phyloP scores from a whole-genome alignment of 2,888 invertebrate genomes.

The Drepanosiphum platanoidis region DNA sequence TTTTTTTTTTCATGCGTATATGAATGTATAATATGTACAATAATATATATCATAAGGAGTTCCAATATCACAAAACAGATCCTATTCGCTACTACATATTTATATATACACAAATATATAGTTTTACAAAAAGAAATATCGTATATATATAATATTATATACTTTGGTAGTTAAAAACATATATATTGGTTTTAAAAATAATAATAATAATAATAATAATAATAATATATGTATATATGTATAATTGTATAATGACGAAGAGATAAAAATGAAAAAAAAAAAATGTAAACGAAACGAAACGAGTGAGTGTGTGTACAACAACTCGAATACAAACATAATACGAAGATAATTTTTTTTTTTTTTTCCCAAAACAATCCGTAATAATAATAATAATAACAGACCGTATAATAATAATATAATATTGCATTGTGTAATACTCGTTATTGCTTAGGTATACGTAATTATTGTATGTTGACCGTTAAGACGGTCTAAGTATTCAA shows the following conservation, averaged over 20 bases:
- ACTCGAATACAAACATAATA: background rate
- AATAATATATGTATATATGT: background rate
- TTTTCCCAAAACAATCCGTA: slow-evolving; percentile 14
- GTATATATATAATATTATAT: slow-evolving; percentile 22
- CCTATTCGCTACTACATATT: slow-evolving; percentile 33
- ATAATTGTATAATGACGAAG: too few species aligned
- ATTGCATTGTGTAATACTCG: too few species aligned
- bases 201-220: background rate
- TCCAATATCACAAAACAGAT: slow-evolving; percentile 56
- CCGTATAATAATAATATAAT: background rate
- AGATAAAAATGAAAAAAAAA: too few species aligned
- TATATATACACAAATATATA: slow-evolving; percentile 26
- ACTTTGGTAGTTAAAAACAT: slow-evolving; percentile 47
- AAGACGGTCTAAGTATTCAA: background rate
- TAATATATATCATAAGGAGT: slow-evolving; percentile 8
- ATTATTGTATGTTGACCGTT: too few species aligned
- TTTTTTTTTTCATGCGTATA: slow-evolving; percentile 9
- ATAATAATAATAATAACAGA: background rate
- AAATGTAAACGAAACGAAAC: slow-evolving; percentile 1
- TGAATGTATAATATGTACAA: slow-evolving; percentile 32
- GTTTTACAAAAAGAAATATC: slow-evolving; percentile 32
- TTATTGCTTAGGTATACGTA: too few species aligned
- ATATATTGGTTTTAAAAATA: slow-evolving; percentile 31
- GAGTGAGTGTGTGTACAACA: background rate
- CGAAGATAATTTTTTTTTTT: background rate